phyloP scores from a whole-genome alignment of 2,113 vertebrate species.

The Delphinapterus leucas region DNA sequence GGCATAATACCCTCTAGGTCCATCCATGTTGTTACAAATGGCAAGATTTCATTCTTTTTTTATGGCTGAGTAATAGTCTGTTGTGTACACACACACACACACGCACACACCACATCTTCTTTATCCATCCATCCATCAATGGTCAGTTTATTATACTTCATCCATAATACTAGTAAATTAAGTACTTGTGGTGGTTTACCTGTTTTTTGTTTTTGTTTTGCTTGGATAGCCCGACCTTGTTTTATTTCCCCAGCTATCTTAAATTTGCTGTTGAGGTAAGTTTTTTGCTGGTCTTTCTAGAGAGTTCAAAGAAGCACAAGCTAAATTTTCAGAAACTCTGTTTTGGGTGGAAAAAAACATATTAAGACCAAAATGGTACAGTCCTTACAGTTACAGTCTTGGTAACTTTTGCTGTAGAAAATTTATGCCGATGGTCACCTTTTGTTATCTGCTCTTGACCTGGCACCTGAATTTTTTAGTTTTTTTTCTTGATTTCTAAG shows the following conservation, averaged over 20 bases:
- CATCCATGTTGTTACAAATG: neutral
- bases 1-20: neutral
- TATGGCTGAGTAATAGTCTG: neutral
- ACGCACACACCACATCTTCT: neutral
- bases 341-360: neutral
- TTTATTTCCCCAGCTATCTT: neutral
- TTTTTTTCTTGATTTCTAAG: neutral
- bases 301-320: neutral
- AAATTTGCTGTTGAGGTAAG: neutral
- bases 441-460: neutral
- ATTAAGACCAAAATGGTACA: neutral
- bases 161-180: neutral
- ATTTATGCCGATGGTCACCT: neutral
- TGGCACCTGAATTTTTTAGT: neutral
- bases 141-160: neutral
- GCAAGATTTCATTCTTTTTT: neutral
- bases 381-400: neutral
- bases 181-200: neutral
- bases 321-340: neutral
- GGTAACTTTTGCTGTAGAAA: slow-evolving; percentile 8
- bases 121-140: neutral
- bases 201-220: neutral
- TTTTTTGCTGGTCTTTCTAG: neutral
- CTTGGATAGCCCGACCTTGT: neutral
- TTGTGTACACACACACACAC: no score